Base-by-base conservation (phyloP, 2,113 vertebrate species). In the Mola mola region DNA sequence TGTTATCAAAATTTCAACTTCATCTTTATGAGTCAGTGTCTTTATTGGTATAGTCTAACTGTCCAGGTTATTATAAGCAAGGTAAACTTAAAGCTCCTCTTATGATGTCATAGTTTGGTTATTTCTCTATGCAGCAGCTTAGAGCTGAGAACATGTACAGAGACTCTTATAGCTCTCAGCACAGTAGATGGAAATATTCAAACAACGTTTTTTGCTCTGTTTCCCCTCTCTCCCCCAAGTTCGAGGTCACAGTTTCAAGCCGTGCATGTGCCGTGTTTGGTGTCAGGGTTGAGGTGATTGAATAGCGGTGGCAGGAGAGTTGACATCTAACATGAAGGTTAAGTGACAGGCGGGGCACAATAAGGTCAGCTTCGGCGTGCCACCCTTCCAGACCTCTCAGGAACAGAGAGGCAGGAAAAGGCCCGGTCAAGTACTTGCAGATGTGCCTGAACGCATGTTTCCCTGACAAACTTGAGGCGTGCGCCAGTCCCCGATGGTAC, bases 391-490 rank as follows among this genome's bases (percentile, higher is more conserved):
- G 85, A 90, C 87, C 85, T 85, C 86, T 90, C 84, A 81, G 78
- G 76, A 88, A 74, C 70, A 78, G 79, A 83, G 81, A 72, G 66
- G 80, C 84, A 81, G 84, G 84, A 90, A 87, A 87, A 90, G 86
- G 81, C 82, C 79, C 67, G 68, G 75, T 91, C 90, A 93, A 93
- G 83, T 89, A 89, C 90, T 93, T 91, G 78, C 92, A 93, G 92
- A 93, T 93, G 92, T 91, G 88, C 89, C 81, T 86, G 75, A 75
- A 87, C 44, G 86, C 77, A 86, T 87, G 81, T 89, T 90, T 87
- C 80, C 60, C 87, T 83, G 81, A 86, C 87, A 88, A 89, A 90
- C 88, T 86, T 67, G 82, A 87, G 90, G 82, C 87, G 84, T 84
- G 74, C 87, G 84, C 90, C 79, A 85, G 84, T 87, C 82, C 89